Evolutionary conservation across 2,888 invertebrate genomes (phyloP).

Genomic region (Baronia brevicornis): DNA sequence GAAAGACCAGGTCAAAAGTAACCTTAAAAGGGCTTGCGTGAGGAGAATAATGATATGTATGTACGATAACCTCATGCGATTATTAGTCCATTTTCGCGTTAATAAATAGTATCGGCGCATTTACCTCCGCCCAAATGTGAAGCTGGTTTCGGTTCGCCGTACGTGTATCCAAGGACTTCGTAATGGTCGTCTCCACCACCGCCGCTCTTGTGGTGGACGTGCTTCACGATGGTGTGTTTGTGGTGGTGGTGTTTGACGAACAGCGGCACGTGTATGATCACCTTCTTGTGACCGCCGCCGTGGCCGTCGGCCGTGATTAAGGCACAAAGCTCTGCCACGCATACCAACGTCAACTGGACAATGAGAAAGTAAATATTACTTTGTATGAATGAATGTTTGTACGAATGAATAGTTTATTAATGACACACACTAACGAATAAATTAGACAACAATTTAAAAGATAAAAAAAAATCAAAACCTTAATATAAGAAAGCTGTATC

Average conservation of each 20-base stretch:
- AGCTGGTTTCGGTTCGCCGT: constrained; percentile 76
- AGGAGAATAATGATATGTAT: too few relatives aligned
- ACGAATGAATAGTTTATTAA: too few relatives aligned
- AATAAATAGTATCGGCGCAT: constrained; percentile 1
- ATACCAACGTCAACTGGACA: constrained; percentile 54
- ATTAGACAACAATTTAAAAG: too few relatives aligned
- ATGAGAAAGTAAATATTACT: background rate
- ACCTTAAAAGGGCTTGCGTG: too few relatives aligned
- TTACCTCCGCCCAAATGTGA: constrained; percentile 64
- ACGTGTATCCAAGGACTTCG: constrained; percentile 81
- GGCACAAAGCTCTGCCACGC: constrained; percentile 47
- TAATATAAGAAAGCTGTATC: too few relatives aligned
- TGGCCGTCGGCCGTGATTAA: constrained; percentile 60
- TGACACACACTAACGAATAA: too few relatives aligned
- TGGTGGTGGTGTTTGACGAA: constrained; percentile 86
- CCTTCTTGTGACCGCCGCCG: constrained; percentile 79
- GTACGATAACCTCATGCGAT: too few relatives aligned
- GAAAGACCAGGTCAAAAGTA: too few relatives aligned
- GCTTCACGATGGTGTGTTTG: constrained; percentile 85
- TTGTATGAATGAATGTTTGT: constrained; percentile 2
- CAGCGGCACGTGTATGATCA: constrained; percentile 86
- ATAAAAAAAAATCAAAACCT: too few relatives aligned
- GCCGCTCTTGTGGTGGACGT: constrained; percentile 78
- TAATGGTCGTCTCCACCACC: constrained; percentile 77
- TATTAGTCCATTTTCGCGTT: background rate